These are phyloP conservation scores for Phymanthus crucifer DNA, from an alignment of 92 coral and sea anemone species.

Conservation along the genomic window DNA sequence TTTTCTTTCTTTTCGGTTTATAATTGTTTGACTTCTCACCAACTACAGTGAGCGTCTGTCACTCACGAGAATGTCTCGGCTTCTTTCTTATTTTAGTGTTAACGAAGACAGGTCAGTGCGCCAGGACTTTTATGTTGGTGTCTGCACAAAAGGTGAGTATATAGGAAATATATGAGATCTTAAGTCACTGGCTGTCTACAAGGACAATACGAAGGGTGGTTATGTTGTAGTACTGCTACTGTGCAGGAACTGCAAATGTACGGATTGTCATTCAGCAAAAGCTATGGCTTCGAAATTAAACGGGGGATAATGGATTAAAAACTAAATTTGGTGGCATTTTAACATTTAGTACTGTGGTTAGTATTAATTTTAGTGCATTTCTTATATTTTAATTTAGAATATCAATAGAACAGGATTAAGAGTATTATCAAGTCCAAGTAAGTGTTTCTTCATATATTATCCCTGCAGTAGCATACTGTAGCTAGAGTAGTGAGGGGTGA, in stretches of 20 bases:
- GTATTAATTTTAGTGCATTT: background rate
- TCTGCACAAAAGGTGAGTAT: constrained; percentile 10
- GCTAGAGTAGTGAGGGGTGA: no score
- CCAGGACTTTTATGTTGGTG: constrained; percentile 17
- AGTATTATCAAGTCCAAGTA: constrained; percentile 31
- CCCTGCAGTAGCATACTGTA: no score
- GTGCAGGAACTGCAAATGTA: no score
- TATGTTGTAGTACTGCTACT: background rate
- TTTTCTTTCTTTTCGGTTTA: background rate
- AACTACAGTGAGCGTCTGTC: background rate
- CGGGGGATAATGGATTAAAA: no score
- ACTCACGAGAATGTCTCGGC: background rate
- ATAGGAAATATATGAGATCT: background rate
- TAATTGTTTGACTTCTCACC: background rate
- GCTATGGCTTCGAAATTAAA: no score
- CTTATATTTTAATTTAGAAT: constrained; percentile 1
- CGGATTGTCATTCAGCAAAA: no score
- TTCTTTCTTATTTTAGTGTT: constrained; percentile 8
- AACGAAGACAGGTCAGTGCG: constrained; percentile 8
- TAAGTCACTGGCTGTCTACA: background rate
- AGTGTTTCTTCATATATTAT: background rate
- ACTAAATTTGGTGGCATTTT: no score
- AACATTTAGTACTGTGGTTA: no score
- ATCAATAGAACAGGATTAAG: constrained; percentile 11
- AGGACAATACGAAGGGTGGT: background rate